A percentile compares a stretch with the other conserved stretches of the same genome.
Conservation (phyloP, 2,113 vertebrate genomes). For the Grallaria varia region DNA sequence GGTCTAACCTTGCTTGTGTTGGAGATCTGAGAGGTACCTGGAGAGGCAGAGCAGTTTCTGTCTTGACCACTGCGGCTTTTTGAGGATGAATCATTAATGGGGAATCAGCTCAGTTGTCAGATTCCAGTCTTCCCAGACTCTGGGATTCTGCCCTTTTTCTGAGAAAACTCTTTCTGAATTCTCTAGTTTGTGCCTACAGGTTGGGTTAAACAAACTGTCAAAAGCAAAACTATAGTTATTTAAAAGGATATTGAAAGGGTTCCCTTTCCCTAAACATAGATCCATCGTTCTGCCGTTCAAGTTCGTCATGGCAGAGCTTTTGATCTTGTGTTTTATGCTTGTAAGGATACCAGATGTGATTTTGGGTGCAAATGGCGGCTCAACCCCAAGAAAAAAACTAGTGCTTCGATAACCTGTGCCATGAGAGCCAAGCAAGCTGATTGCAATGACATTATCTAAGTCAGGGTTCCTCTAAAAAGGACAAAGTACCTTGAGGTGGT, state of each 20-base stretch:
- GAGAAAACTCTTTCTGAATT: not conserved
- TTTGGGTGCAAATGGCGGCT: not conserved
- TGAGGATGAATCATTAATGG: not conserved
- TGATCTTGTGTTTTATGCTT: not conserved
- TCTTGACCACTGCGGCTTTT: not conserved
- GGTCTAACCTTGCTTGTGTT: not conserved
- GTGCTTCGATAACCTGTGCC: not conserved
- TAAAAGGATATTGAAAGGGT: not conserved
- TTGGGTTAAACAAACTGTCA: not conserved
- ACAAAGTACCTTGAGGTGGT: conserved; percentile 14
- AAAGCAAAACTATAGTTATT: not conserved
- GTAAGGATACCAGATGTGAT: not conserved
- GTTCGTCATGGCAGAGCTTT: not conserved
- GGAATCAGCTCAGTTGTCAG: not conserved
- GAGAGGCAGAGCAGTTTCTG: not conserved
- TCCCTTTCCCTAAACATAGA: not conserved
- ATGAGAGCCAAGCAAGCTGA: not conserved
- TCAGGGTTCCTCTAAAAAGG: not conserved
- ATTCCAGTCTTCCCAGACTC: not conserved
- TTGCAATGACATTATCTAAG: not conserved
- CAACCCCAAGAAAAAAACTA: not conserved
- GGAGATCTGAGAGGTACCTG: not conserved
- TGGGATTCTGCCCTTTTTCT: not conserved
- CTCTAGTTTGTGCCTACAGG: not conserved
- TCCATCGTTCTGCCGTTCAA: not conserved